Percentiles rank a stretch among this genome's conserved stretches.
These are phyloP conservation scores for Cosmia trapezina DNA, from an alignment of 2,888 invertebrate genomes.

Conservation along the genomic window DNA sequence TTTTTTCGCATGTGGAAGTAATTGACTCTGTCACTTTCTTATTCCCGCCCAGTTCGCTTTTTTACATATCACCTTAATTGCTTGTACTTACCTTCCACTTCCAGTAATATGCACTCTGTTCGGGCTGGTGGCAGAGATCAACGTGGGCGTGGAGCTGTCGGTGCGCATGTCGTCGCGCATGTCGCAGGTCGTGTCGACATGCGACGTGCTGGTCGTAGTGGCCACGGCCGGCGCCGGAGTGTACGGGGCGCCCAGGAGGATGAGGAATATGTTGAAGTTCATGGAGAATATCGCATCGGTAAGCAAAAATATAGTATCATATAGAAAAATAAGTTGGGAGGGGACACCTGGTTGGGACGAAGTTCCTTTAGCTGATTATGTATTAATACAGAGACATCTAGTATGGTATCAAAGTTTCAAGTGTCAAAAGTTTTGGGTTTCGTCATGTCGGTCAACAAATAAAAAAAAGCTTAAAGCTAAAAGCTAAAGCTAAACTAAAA, in stretches of 20 bases:
- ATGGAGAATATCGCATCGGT: constrained; percentile 86
- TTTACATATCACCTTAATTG: too few species aligned
- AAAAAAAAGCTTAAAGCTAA: too few species aligned
- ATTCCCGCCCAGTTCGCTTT: too few species aligned
- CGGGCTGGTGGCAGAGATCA: constrained; percentile 89
- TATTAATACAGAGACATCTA: too few species aligned
- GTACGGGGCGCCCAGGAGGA: constrained; percentile 87
- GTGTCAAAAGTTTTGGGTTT: too few species aligned
- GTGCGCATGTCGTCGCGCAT: constrained; percentile 90
- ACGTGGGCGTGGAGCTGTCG: constrained; percentile 87
- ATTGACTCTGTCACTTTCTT: too few species aligned
- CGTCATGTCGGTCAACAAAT: too few species aligned
- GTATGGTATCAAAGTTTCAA: too few species aligned
- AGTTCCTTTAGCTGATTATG: background rate
- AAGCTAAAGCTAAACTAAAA: too few species aligned
- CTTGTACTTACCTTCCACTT: constrained; percentile 69
- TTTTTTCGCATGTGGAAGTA: too few species aligned
- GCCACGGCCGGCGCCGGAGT: constrained; percentile 88
- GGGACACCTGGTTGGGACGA: background rate
- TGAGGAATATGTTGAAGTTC: constrained; percentile 87
- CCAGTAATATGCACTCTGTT: constrained; percentile 84
- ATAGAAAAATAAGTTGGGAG: too few species aligned
- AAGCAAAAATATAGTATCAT: background rate
- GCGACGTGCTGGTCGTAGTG: constrained; percentile 90
- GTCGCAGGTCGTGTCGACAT: constrained; percentile 90